These are phyloP conservation scores for Gryon sp. DNA, from an alignment of 1,140 invertebrate genomes.

Conservation along the genomic window DNA sequence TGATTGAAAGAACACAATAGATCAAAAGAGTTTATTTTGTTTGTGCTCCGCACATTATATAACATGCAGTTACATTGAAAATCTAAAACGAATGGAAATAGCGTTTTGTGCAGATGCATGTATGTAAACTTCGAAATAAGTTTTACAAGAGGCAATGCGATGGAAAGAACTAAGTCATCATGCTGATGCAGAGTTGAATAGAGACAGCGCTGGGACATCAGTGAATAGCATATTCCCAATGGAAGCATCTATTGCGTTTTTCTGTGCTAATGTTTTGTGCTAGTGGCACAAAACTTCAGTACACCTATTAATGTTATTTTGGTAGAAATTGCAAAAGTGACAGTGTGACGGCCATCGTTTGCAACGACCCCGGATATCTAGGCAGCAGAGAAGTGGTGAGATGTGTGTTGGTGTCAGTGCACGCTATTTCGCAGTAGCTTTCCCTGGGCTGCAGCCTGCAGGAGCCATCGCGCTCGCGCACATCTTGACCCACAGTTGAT, in stretches of 20 bases:
- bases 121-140: constrained; percentile 22
- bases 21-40: neutral
- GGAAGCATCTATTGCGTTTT: no score
- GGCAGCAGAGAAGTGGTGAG: constrained; percentile 21
- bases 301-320: constrained; percentile 33
- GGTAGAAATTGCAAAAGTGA: constrained; percentile 26
- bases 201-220: no score
- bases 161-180: no score
- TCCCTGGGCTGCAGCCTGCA: constrained; percentile 55
- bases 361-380: constrained; percentile 53
- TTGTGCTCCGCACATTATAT: no score
- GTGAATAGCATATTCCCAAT: no score
- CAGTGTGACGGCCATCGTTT: constrained; percentile 21
- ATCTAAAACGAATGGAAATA: constrained; percentile 12
- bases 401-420: constrained; percentile 23
- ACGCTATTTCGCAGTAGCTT: constrained; percentile 43
- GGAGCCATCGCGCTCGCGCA: constrained; percentile 58
- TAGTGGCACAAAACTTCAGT: neutral
- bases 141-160: constrained; percentile 1
- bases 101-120: constrained; percentile 1
- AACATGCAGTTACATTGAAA: neutral
- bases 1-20: no score
- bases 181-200: no score
- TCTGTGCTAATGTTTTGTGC: no score
- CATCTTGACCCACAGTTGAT: constrained; percentile 54